Percentiles rank a stretch among this genome's conserved stretches.
Evolutionary conservation across 1,140 invertebrate species (phyloP).

Genomic region (Bombus turneri): DNA sequence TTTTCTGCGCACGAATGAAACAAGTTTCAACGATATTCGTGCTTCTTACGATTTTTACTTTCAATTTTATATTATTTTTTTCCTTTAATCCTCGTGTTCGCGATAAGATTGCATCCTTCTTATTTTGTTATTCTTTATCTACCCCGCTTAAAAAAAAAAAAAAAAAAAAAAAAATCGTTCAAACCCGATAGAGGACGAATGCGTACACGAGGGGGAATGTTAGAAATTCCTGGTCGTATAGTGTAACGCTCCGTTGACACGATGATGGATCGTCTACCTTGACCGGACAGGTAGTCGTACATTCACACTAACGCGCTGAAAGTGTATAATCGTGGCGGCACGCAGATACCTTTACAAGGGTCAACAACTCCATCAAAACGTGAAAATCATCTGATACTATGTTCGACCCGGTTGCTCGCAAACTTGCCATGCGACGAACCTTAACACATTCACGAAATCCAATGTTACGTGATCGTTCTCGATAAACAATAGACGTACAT

Average conservation of each 20-base stretch:
- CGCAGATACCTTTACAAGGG: conserved; percentile 63
- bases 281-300: conserved; percentile 68
- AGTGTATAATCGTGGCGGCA: conserved; percentile 64
- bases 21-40: not conserved
- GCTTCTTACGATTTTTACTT: not conserved
- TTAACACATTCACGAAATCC: not conserved
- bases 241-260: conserved; percentile 77
- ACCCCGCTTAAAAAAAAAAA: not conserved
- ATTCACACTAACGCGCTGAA: conserved; percentile 66
- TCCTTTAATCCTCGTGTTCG: no score
- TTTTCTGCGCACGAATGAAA: not conserved
- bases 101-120: not conserved
- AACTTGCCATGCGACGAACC: conserved; percentile 1
- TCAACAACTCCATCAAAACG: conserved; percentile 69
- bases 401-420: not conserved
- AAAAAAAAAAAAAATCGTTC: not conserved
- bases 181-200: conserved; percentile 21
- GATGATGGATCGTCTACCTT: conserved; percentile 79
- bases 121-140: conserved; percentile 7
- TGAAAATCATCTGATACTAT: conserved; percentile 49
- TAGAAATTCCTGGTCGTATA: conserved; percentile 53
- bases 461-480: not conserved
- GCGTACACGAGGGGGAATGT: conserved; percentile 34
- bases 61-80: not conserved
- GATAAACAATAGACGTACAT: not conserved